Percentiles rank a stretch among this genome's conserved stretches.
phyloP scores from a whole-genome alignment of 2,113 vertebrate genomes.

The Malurus alboscapulatus region DNA sequence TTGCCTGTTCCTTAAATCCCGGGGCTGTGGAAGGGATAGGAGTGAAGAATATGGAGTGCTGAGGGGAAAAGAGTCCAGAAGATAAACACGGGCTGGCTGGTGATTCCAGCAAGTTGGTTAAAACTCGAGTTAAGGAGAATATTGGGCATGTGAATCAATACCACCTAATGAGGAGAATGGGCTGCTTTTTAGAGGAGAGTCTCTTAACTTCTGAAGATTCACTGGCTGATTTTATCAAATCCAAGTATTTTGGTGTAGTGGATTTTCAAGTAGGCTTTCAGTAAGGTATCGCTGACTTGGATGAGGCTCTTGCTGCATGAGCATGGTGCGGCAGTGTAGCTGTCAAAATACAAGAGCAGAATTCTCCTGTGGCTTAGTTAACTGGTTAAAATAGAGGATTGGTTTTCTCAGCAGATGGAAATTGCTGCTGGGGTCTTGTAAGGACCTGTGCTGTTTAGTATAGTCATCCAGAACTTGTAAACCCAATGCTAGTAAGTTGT shows the following conservation, averaged over 20 bases:
- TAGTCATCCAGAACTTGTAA: background rate
- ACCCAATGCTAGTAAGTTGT: background rate
- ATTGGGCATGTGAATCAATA: background rate
- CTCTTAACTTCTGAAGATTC: background rate
- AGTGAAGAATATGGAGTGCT: rapidly evolving
- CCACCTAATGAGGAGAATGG: background rate
- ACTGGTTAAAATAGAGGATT: background rate
- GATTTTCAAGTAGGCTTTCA: background rate
- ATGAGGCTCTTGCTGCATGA: background rate
- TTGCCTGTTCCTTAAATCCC: background rate
- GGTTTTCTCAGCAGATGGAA: background rate
- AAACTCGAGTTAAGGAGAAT: background rate
- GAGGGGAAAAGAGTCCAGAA: background rate
- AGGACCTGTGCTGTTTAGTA: background rate
- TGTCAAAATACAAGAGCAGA: background rate
- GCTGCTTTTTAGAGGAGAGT: background rate
- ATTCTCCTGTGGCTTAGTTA: background rate
- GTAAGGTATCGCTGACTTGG: background rate
- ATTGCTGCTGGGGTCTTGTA: background rate
- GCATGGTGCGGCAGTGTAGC: background rate
- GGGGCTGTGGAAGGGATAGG: background rate
- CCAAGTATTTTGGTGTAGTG: background rate
- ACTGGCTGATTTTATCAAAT: background rate
- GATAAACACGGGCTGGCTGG: background rate
- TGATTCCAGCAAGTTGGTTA: background rate